Evolutionary conservation across 2,113 vertebrate species (phyloP).

Genomic region (Paratilapia polleni): DNA sequence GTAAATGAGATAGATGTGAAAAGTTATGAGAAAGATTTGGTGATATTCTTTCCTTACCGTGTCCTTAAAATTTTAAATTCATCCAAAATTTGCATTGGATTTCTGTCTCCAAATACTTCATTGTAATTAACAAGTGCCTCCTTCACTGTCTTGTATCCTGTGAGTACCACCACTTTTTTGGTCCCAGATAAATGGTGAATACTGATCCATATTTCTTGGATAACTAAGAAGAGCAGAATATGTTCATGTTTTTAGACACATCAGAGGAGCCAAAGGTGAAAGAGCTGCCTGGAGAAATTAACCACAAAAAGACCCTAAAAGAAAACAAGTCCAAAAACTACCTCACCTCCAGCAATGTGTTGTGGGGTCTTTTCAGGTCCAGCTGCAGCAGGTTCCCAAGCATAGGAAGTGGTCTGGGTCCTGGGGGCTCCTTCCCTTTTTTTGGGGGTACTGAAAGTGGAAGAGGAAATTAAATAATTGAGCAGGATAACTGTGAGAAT

Average conservation of each 20-base stretch:
- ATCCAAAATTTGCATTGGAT: rapidly evolving
- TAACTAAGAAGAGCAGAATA: background rate
- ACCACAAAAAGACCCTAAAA: background rate
- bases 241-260: background rate
- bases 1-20: background rate
- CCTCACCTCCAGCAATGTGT: conserved; percentile 37
- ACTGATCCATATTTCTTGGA: conserved; percentile 56
- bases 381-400: conserved; percentile 63
- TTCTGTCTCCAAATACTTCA: background rate
- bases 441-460: background rate
- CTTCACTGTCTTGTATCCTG: conserved; percentile 59
- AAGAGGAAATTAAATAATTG: background rate
- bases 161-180: conserved; percentile 53
- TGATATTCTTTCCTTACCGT: background rate
- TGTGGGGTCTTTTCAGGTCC: conserved; percentile 20
- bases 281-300: background rate
- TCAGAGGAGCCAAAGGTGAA: background rate
- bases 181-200: conserved; percentile 47
- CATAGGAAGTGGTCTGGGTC: conserved; percentile 49
- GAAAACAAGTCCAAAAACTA: background rate
- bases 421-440: conserved; percentile 23
- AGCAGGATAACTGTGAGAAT: conserved; percentile 23
- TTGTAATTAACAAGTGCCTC: conserved; percentile 35
- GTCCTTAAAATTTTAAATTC: background rate
- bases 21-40: background rate